Percentiles rank a stretch among this genome's conserved stretches.
Evolutionary conservation across 2,888 invertebrate species (phyloP).

Genomic region (Eubasilissa splendida): DNA sequence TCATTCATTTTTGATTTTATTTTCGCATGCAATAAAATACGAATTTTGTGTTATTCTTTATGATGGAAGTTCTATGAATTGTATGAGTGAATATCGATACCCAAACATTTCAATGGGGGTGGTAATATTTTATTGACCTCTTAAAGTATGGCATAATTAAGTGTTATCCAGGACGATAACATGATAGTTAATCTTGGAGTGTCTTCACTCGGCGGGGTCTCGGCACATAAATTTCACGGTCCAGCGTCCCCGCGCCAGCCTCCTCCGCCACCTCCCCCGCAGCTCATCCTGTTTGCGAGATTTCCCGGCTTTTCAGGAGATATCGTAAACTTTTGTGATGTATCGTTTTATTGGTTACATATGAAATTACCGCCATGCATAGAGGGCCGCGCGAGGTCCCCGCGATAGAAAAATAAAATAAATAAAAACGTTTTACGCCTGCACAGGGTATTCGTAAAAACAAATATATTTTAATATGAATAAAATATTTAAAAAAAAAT

Average conservation of each 20-base stretch:
- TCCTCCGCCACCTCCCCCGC: conserved; percentile 26
- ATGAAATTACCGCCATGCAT: conserved; percentile 52
- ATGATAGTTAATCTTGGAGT: conserved; percentile 48
- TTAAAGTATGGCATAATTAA: conserved; percentile 54
- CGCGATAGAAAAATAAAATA: conserved; percentile 44
- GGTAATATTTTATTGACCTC: conserved; percentile 47
- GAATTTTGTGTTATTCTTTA: too few species aligned
- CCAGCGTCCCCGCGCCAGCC: conserved; percentile 40
- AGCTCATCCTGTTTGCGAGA: conserved; percentile 57
- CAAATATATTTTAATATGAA: too few species aligned
- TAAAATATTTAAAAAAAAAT: too few species aligned
- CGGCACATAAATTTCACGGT: conserved; percentile 55
- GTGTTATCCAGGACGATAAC: conserved; percentile 52
- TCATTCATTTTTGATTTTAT: too few species aligned
- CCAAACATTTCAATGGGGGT: not conserved
- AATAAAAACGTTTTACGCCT: conserved; percentile 44
- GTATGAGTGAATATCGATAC: too few species aligned
- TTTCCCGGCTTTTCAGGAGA: conserved; percentile 55
- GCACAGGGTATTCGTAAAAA: not conserved
- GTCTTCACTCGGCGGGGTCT: conserved; percentile 34
- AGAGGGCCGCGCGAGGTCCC: conserved; percentile 29
- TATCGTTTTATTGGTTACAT: conserved; percentile 58
- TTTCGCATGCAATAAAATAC: too few species aligned
- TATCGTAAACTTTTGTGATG: conserved; percentile 58
- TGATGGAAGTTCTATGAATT: too few species aligned